Conservation (phyloP, 2,113 vertebrate genomes). For the Trogon surrucura region DNA sequence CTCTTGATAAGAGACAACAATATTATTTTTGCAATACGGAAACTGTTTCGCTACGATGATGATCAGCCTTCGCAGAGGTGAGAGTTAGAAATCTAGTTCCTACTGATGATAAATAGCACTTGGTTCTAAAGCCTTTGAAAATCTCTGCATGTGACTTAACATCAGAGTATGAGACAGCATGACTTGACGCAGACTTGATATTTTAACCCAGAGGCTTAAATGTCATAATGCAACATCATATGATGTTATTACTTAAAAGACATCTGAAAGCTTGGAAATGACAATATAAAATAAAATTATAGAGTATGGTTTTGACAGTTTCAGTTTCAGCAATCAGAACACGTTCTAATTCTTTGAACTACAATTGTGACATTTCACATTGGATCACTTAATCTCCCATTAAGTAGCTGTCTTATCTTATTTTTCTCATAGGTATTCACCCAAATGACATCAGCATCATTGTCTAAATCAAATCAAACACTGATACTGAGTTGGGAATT, state of each 20-base stretch:
- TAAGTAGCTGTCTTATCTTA: neutral
- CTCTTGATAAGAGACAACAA: neutral
- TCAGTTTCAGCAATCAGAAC: neutral
- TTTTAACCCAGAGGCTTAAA: slow-evolving; percentile 15
- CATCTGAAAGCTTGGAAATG: neutral
- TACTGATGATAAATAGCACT: neutral
- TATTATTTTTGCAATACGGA: neutral
- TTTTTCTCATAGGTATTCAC: neutral
- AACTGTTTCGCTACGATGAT: neutral
- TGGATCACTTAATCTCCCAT: slow-evolving; percentile 8
- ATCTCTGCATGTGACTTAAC: neutral
- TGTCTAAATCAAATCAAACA: neutral
- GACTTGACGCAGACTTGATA: neutral
- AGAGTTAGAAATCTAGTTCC: neutral
- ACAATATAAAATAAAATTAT: neutral
- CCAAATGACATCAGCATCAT: neutral
- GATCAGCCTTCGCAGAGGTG: neutral
- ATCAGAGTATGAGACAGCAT: neutral
- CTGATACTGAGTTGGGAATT: neutral
- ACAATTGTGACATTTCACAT: neutral
- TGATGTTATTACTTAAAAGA: neutral
- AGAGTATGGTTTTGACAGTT: neutral
- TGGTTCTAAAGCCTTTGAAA: slow-evolving; percentile 6
- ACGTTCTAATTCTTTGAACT: neutral
- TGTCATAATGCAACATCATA: neutral